A percentile compares a stretch with the other conserved stretches of the same genome.
phyloP scores from a whole-genome alignment of 2,888 invertebrate species.

The Hydriomena furcata region DNA sequence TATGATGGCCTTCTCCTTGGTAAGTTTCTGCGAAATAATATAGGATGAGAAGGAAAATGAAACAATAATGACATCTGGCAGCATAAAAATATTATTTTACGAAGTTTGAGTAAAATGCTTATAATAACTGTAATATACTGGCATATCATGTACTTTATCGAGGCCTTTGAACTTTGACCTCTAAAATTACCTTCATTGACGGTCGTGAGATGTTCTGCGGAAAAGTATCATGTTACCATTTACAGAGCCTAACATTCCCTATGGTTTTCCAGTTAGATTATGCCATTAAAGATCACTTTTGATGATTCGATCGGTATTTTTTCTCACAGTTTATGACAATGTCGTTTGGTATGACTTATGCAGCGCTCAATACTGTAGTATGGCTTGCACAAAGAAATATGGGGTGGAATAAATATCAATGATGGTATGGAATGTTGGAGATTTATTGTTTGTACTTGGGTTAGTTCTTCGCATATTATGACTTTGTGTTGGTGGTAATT shows the following conservation, averaged over 20 bases:
- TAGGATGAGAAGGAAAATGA: slow-evolving; percentile 40
- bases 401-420: slow-evolving; percentile 33
- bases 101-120: slow-evolving; percentile 31
- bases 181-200: slow-evolving; percentile 42
- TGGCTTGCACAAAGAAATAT: slow-evolving; percentile 42
- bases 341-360: slow-evolving; percentile 42
- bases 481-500: slow-evolving; percentile 35
- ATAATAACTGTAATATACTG: slow-evolving; percentile 35
- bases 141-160: slow-evolving; percentile 37
- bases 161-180: slow-evolving; percentile 52
- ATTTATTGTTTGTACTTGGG: slow-evolving; percentile 40
- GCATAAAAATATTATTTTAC: slow-evolving; percentile 25
- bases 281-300: slow-evolving; percentile 29
- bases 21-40: slow-evolving; percentile 45
- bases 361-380: slow-evolving; percentile 25
- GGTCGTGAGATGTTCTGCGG: slow-evolving; percentile 35
- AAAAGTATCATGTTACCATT: slow-evolving; percentile 16
- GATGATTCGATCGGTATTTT: slow-evolving; percentile 39
- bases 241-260: slow-evolving; percentile 15
- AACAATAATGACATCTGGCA: slow-evolving; percentile 13
- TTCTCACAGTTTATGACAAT: slow-evolving; percentile 45
- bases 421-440: slow-evolving; percentile 52
- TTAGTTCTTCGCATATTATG: slow-evolving; percentile 23
- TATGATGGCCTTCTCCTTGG: slow-evolving; percentile 42
- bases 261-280: slow-evolving; percentile 29